Conservation (phyloP, 1,140 invertebrate genomes). For the Drosophila teissieri region DNA sequence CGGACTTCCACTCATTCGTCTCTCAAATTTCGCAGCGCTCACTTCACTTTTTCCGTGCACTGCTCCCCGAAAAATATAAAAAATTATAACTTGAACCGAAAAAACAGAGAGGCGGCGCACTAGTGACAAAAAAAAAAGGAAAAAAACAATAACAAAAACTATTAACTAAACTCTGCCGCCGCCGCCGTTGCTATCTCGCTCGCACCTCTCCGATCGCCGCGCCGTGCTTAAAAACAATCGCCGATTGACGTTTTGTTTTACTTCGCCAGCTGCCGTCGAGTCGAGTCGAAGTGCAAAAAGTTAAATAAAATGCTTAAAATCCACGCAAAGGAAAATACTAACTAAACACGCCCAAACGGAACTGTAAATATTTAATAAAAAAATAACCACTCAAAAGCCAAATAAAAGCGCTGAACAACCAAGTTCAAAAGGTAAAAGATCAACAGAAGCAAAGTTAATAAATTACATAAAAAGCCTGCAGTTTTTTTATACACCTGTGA, state of each 20-base stretch:
- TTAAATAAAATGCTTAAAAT: slow-evolving; percentile 34
- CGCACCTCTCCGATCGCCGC: slow-evolving; percentile 42
- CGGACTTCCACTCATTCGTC: slow-evolving; percentile 75
- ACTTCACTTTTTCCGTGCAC: slow-evolving; percentile 74
- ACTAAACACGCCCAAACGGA: slow-evolving; percentile 17
- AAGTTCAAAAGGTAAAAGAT: slow-evolving; percentile 41
- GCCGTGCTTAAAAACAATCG: slow-evolving; percentile 59
- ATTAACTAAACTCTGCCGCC: slow-evolving; percentile 53
- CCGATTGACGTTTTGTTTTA: slow-evolving; percentile 58
- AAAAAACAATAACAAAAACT: slow-evolving; percentile 38
- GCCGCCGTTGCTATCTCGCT: slow-evolving; percentile 45
- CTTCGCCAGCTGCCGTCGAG: slow-evolving; percentile 53
- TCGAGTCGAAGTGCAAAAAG: slow-evolving; percentile 51
- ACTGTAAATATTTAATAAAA: slow-evolving; percentile 55
- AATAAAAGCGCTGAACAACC: slow-evolving; percentile 13
- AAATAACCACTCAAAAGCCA: slow-evolving; percentile 11
- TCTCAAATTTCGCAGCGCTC: slow-evolving; percentile 76
- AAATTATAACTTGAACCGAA: slow-evolving; percentile 36
- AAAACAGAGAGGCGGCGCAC: slow-evolving; percentile 35
- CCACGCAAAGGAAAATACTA: slow-evolving; percentile 18
- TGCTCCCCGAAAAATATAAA: slow-evolving; percentile 50
- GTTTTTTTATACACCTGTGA: slow-evolving; percentile 40
- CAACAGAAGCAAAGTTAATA: slow-evolving; percentile 24
- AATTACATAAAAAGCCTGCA: slow-evolving; percentile 46
- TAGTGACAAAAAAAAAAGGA: slow-evolving; percentile 13